phyloP scores from a whole-genome alignment of 2,113 vertebrate species.

The Sander vitreus region DNA sequence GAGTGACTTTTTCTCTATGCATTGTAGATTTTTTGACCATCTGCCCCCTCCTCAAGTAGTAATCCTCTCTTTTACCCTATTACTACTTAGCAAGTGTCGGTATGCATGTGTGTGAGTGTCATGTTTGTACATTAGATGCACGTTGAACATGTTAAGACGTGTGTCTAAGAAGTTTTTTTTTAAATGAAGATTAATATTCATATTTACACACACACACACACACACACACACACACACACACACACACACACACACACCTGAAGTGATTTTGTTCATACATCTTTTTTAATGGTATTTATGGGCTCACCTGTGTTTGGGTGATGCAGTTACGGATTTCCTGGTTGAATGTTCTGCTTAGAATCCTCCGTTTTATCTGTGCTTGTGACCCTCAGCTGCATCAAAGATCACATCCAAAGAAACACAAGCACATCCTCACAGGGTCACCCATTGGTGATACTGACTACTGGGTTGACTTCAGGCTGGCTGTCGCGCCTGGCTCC shows the following conservation, averaged over 20 bases:
- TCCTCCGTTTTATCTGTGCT: neutral
- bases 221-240: neutral
- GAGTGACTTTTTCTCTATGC: neutral
- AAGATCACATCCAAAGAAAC: slow-evolving; percentile 26
- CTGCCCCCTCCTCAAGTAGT: neutral
- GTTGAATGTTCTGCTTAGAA: slow-evolving; percentile 25
- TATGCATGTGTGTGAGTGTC: neutral
- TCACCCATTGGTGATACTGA: slow-evolving; percentile 29
- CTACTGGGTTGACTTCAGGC: slow-evolving; percentile 55
- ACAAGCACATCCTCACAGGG: slow-evolving; percentile 25
- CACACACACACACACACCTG: neutral
- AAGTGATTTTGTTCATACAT: neutral
- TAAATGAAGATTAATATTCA: neutral
- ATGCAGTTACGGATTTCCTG: slow-evolving; percentile 7
- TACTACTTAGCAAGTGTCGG: neutral
- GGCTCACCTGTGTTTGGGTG: slow-evolving; percentile 10
- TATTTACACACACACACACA: neutral
- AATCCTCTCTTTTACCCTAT: neutral
- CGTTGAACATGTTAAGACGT: neutral
- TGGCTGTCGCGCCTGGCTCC: slow-evolving; percentile 72
- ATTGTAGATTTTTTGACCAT: neutral
- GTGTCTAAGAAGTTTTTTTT: neutral
- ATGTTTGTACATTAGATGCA: neutral
- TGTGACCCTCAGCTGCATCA: slow-evolving; percentile 1
- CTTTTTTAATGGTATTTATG: slow-evolving; percentile 7